phyloP scores from a whole-genome alignment of 2,888 invertebrate genomes.

The Podabrus alpinus region DNA sequence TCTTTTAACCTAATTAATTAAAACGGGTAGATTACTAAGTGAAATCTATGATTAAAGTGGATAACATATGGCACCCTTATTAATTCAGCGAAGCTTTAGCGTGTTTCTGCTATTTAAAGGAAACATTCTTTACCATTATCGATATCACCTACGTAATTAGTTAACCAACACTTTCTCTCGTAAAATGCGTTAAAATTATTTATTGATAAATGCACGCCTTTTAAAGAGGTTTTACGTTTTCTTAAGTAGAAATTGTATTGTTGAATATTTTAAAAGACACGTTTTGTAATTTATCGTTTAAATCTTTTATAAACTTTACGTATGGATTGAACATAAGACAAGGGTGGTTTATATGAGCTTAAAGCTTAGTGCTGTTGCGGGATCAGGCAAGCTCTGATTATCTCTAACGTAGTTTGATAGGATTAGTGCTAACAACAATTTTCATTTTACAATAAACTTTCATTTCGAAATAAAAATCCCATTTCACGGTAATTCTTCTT shows the following conservation, averaged over 20 bases:
- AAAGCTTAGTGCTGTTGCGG: constrained; percentile 16
- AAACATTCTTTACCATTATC: constrained; percentile 37
- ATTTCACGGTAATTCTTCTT: neutral
- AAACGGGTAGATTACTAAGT: constrained; percentile 18
- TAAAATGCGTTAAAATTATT: neutral
- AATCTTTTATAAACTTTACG: constrained; percentile 17
- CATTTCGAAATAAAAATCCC: neutral
- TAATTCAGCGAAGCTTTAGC: constrained; percentile 32
- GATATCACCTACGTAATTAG: constrained; percentile 38
- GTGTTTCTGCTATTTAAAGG: constrained; percentile 33
- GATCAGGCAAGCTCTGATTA: constrained; percentile 23
- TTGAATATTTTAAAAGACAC: constrained; percentile 21
- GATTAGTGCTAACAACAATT: constrained; percentile 19
- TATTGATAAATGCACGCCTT: neutral
- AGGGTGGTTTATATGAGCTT: constrained; percentile 16
- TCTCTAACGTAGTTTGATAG: constrained; percentile 14
- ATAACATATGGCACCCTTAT: constrained; percentile 25
- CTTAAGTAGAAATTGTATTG: neutral
- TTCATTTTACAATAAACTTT: constrained; percentile 11
- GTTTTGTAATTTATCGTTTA: constrained; percentile 18
- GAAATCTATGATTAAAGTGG: constrained; percentile 18
- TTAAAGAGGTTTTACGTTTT: neutral
- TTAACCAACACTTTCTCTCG: constrained; percentile 13
- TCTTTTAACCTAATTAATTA: constrained; percentile 31
- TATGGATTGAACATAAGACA: constrained; percentile 19